Conservation (phyloP, 1,140 invertebrate species). For the Diploscapter pachys region DNA sequence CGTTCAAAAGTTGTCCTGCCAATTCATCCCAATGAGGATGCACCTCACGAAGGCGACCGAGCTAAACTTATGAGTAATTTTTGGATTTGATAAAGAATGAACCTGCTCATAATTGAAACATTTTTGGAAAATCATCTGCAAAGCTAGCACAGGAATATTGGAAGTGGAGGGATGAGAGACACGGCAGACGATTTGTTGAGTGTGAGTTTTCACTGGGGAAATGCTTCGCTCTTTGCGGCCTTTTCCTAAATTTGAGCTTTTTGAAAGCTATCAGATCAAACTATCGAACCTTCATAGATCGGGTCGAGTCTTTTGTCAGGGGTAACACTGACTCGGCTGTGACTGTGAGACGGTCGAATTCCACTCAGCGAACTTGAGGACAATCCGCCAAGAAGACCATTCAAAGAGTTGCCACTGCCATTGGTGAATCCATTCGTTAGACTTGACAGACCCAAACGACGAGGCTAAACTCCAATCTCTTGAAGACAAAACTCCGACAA, state of each 20-base stretch:
- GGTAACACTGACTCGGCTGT: slow-evolving; percentile 18
- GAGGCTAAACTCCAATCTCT: no score
- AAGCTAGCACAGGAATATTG: slow-evolving; percentile 15
- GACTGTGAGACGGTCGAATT: slow-evolving; percentile 2
- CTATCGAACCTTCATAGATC: slow-evolving; percentile 16
- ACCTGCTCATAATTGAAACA: slow-evolving; percentile 24
- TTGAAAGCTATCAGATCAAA: no score
- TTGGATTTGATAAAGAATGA: slow-evolving; percentile 2
- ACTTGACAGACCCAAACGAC: background rate
- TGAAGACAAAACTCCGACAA: no score
- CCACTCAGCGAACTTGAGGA: background rate
- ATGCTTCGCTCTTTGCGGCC: slow-evolving; percentile 10
- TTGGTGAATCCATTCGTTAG: background rate
- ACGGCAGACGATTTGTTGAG: slow-evolving; percentile 11
- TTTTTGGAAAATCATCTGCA: slow-evolving; percentile 22
- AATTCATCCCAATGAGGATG: slow-evolving; percentile 52
- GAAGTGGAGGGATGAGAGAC: slow-evolving; percentile 19
- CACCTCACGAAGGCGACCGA: slow-evolving; percentile 32
- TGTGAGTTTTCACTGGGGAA: slow-evolving; percentile 6
- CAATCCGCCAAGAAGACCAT: background rate
- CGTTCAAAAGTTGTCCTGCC: slow-evolving; percentile 53
- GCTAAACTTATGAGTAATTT: slow-evolving; percentile 1
- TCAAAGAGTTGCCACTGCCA: background rate
- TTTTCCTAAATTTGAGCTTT: no score
- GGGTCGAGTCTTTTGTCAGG: slow-evolving; percentile 26